Conservation (phyloP, 2,888 invertebrate species). For the Leptopilina drosophilae region DNA sequence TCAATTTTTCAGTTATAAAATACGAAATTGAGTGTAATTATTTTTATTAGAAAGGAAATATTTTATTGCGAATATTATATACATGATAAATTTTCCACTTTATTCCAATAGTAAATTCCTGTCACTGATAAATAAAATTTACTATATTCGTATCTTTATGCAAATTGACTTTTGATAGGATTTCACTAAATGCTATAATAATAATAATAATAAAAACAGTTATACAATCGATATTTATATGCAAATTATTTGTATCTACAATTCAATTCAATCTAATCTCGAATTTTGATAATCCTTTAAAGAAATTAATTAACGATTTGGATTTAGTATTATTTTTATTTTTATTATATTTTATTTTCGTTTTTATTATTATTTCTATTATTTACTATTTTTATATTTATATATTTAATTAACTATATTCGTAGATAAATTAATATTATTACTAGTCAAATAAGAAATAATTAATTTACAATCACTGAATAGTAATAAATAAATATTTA, state of each 20-base stretch:
- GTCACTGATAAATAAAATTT: conserved; percentile 19
- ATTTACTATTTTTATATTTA: not conserved
- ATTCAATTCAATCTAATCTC: not conserved
- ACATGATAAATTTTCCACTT: not conserved
- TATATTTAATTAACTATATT: too few relatives aligned
- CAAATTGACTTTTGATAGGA: conserved; percentile 10
- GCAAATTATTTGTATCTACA: not conserved
- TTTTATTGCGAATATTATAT: too few relatives aligned
- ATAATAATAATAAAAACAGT: not conserved
- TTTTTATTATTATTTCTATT: too few relatives aligned
- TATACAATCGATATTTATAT: conserved; percentile 6
- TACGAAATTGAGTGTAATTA: too few relatives aligned
- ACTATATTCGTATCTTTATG: not conserved
- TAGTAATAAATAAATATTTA: too few relatives aligned
- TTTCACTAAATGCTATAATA: not conserved
- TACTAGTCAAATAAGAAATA: too few relatives aligned
- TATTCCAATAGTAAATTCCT: not conserved
- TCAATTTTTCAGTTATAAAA: too few relatives aligned
- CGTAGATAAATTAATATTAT: too few relatives aligned
- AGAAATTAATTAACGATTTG: not conserved
- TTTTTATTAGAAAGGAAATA: too few relatives aligned
- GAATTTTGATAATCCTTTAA: not conserved
- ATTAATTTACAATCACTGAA: too few relatives aligned
- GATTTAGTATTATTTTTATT: too few relatives aligned
- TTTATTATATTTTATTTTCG: too few relatives aligned